phyloP scores from a whole-genome alignment of 2,888 invertebrate genomes.

The Alitta virens region DNA sequence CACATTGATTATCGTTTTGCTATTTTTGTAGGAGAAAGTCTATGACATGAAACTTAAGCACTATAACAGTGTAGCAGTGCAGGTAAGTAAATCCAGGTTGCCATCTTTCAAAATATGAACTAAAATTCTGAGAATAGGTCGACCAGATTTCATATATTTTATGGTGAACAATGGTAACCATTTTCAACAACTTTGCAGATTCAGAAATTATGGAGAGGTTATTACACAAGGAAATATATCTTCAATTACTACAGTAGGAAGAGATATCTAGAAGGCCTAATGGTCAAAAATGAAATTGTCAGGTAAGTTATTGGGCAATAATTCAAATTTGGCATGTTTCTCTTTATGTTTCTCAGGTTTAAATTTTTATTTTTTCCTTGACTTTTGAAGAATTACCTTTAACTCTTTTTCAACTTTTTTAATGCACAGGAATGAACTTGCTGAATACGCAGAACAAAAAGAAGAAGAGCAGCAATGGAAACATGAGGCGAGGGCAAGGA shows the following conservation, averaged over 20 bases:
- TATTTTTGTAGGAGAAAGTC: conserved; percentile 43
- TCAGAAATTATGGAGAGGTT: conserved; percentile 56
- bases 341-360: too few species aligned
- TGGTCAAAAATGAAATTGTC: conserved; percentile 50
- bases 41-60: conserved; percentile 48
- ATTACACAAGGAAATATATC: conserved; percentile 54
- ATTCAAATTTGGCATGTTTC: too few species aligned
- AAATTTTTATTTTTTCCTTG: too few species aligned
- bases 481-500: conserved; percentile 36
- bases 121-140: too few species aligned
- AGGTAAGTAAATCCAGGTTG: conserved; percentile 40
- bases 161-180: not conserved
- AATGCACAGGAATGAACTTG: conserved; percentile 40
- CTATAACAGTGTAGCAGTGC: conserved; percentile 44
- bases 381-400: too few species aligned
- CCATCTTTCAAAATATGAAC: too few species aligned
- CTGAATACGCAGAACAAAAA: conserved; percentile 50
- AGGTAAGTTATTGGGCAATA: conserved; percentile 33
- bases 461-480: conserved; percentile 35
- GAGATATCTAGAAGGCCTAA: conserved; percentile 49
- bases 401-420: too few species aligned
- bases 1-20: too few species aligned
- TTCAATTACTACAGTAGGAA: conserved; percentile 54
- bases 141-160: too few species aligned
- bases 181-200: conserved; percentile 34